A percentile compares a stretch with the other conserved stretches of the same genome.
phyloP scores from a whole-genome alignment of 2,888 invertebrate species.

The Carpatolechia fugitivella region DNA sequence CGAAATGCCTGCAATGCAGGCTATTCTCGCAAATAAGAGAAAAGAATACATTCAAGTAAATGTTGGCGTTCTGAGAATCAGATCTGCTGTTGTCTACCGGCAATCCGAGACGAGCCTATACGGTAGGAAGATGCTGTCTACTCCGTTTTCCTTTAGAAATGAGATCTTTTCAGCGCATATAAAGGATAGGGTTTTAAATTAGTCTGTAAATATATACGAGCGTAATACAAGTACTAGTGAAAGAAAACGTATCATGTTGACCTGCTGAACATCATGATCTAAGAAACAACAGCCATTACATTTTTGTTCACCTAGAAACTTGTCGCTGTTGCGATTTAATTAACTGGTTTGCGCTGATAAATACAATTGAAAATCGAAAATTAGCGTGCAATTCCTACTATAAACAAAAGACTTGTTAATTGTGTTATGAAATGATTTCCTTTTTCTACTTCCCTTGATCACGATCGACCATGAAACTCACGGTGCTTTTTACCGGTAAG shows the following conservation, averaged over 20 bases:
- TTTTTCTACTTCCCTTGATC: conserved; percentile 26
- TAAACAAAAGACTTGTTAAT: conserved; percentile 15
- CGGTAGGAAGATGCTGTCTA: too few relatives aligned
- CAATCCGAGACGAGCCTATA: conserved; percentile 24
- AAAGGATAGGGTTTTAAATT: too few relatives aligned
- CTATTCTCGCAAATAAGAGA: conserved; percentile 36
- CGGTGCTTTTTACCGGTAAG: conserved; percentile 38
- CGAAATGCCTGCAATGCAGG: conserved; percentile 51
- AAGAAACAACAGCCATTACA: too few relatives aligned
- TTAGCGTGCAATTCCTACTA: conserved; percentile 47
- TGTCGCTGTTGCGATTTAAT: background rate
- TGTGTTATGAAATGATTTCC: conserved; percentile 32
- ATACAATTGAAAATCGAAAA: conserved; percentile 62
- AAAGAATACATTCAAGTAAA: conserved; percentile 40
- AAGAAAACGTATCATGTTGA: too few relatives aligned
- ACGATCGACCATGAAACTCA: conserved; percentile 30
- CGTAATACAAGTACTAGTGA: too few relatives aligned
- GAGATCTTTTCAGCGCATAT: too few relatives aligned
- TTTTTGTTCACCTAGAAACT: too few relatives aligned
- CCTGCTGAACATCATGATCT: too few relatives aligned
- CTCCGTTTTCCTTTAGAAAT: too few relatives aligned
- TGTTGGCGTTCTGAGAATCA: conserved; percentile 33
- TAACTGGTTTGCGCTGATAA: conserved; percentile 42
- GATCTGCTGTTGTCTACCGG: conserved; percentile 28
- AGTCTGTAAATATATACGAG: too few relatives aligned